These are phyloP conservation scores for Lycaon pictus DNA, from an alignment of 2,113 vertebrate species.

Conservation along the genomic window DNA sequence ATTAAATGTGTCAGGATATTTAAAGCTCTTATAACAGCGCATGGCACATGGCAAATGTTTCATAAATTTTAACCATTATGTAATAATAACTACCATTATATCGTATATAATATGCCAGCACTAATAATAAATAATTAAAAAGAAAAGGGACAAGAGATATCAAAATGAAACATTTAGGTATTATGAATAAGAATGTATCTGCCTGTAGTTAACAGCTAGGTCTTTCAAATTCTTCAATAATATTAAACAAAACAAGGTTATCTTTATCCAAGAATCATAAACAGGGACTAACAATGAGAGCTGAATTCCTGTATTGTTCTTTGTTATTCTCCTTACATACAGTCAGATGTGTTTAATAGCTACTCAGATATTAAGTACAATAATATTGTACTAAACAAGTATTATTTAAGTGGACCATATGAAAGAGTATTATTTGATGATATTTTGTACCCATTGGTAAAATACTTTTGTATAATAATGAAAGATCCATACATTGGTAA, in stretches of 20 bases:
- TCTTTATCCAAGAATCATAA: neutral
- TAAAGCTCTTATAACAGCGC: slow-evolving; percentile 45
- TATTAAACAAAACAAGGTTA: slow-evolving; percentile 19
- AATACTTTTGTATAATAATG: neutral
- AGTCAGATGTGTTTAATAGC: slow-evolving; percentile 14
- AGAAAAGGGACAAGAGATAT: neutral
- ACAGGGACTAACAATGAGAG: neutral
- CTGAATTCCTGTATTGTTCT: slow-evolving; percentile 24
- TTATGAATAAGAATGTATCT: slow-evolving; percentile 21
- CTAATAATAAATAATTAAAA: slow-evolving; percentile 59
- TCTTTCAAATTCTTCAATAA: slow-evolving; percentile 56
- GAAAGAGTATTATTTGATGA: slow-evolving; percentile 1
- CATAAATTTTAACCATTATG: slow-evolving; percentile 40
- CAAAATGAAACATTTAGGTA: slow-evolving; percentile 55
- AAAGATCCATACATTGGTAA: neutral
- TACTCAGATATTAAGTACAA: neutral
- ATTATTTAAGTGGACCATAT: neutral
- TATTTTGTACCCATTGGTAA: neutral
- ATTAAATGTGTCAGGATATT: slow-evolving; percentile 53
- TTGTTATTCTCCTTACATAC: neutral
- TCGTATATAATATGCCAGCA: neutral
- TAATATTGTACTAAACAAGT: neutral
- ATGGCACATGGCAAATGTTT: neutral
- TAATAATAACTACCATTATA: slow-evolving; percentile 24
- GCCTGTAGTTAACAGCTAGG: neutral